Conservation (phyloP, 2,888 invertebrate genomes). For the Onchidella celtica region DNA sequence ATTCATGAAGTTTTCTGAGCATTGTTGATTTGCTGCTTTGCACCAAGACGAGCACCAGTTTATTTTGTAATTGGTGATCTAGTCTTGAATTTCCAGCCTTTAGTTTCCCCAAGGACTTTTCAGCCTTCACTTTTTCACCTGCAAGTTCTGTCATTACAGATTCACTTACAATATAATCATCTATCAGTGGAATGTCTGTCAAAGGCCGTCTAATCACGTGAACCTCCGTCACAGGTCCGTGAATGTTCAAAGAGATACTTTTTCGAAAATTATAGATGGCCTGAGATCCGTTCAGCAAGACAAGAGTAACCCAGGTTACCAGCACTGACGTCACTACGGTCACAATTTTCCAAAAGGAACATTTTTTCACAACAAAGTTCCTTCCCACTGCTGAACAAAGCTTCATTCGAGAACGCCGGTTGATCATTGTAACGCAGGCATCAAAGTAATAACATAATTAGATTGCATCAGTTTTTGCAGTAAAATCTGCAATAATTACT, state of each 20-base stretch:
- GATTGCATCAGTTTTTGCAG: too few relatives aligned
- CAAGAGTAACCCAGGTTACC: neutral
- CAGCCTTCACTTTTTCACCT: conserved; percentile 15
- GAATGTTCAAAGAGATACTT: neutral
- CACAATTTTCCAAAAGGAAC: conserved; percentile 17
- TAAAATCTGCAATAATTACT: too few relatives aligned
- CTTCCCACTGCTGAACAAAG: neutral
- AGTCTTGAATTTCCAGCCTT: neutral
- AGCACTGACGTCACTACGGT: neutral
- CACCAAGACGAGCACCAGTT: conserved; percentile 31
- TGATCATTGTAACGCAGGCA: too few relatives aligned
- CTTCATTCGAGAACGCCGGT: too few relatives aligned
- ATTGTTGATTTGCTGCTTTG: neutral
- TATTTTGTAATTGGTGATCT: neutral
- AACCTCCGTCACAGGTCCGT: neutral
- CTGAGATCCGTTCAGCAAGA: neutral
- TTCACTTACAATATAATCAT: too few relatives aligned
- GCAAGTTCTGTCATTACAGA: conserved; percentile 1
- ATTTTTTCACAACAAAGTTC: conserved; percentile 21
- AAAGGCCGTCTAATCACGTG: too few relatives aligned
- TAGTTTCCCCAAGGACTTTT: neutral
- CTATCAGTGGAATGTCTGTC: too few relatives aligned
- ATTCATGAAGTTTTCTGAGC: neutral
- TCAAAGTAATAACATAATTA: too few relatives aligned
- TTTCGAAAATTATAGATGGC: neutral